A percentile compares a stretch with the other conserved stretches of the same genome.
Conservation (phyloP, 2,888 invertebrate species). For the Matsumyia berberina region DNA sequence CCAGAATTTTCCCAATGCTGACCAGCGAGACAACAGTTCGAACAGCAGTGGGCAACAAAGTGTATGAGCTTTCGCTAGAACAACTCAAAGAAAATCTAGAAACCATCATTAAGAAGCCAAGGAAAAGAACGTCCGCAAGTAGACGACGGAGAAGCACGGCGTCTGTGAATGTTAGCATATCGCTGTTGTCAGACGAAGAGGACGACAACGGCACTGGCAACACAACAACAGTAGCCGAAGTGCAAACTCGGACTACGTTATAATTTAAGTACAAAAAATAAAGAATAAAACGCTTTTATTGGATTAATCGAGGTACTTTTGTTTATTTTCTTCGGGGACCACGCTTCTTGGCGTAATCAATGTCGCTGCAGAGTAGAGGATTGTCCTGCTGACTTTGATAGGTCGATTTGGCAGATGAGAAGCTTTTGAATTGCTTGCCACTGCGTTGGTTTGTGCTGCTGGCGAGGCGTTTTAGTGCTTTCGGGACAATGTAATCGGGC, state of each 20-base stretch:
- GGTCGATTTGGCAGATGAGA: conserved; percentile 80
- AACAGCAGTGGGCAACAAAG: conserved; percentile 83
- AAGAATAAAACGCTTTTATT: conserved; percentile 49
- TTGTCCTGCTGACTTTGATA: conserved; percentile 82
- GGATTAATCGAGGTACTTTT: conserved; percentile 8
- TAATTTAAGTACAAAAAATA: conserved; percentile 65
- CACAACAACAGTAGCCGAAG: background rate
- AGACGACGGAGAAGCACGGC: conserved; percentile 78
- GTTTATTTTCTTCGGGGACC: conserved; percentile 76
- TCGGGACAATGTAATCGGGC: conserved; percentile 95
- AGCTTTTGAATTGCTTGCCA: conserved; percentile 59
- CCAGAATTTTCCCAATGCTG: conserved; percentile 78
- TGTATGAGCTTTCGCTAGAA: conserved; percentile 82
- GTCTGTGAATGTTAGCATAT: conserved; percentile 83
- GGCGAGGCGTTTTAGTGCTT: conserved; percentile 89
- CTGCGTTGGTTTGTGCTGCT: conserved; percentile 82
- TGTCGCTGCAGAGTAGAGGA: conserved; percentile 82
- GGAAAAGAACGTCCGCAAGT: conserved; percentile 19
- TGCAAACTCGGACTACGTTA: conserved; percentile 18
- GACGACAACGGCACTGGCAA: conserved; percentile 79
- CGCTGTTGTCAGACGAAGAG: conserved; percentile 83
- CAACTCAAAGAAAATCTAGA: conserved; percentile 83
- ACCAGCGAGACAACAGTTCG: conserved; percentile 83
- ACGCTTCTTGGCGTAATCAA: conserved; percentile 82
- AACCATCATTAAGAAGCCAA: conserved; percentile 68